A percentile compares a stretch with the other conserved stretches of the same genome.
Conservation (phyloP, 2,888 invertebrate species). For the Drosophila histrio region DNA sequence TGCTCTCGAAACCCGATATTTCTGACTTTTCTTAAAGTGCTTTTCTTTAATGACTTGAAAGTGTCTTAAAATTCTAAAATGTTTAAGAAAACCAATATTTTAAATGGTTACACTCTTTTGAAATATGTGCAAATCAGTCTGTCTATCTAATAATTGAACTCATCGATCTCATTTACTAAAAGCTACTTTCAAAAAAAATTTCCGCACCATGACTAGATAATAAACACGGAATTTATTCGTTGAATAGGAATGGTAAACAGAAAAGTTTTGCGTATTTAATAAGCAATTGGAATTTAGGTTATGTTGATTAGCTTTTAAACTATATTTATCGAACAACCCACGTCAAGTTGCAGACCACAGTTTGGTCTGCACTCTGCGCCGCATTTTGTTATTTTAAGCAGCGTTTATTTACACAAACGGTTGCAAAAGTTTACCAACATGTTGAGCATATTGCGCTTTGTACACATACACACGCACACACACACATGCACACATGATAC, state of each 20-base stretch:
- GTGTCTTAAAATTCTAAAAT: too few relatives aligned
- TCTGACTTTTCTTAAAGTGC: too few relatives aligned
- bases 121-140: too few relatives aligned
- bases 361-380: neutral
- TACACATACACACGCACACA: conserved; percentile 32
- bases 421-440: conserved; percentile 67
- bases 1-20: too few relatives aligned
- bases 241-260: neutral
- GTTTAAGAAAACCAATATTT: too few relatives aligned
- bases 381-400: conserved; percentile 51
- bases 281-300: neutral
- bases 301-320: neutral
- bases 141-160: too few relatives aligned
- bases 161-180: too few relatives aligned
- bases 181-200: too few relatives aligned
- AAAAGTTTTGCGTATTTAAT: neutral
- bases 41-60: too few relatives aligned
- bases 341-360: neutral
- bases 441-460: conserved; percentile 65
- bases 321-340: neutral
- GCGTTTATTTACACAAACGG: conserved; percentile 58
- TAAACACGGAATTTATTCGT: neutral
- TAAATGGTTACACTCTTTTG: too few relatives aligned
- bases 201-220: too few relatives aligned
- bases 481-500: conserved; percentile 6